A percentile compares a stretch with the other conserved stretches of the same genome.
These are phyloP conservation scores for Melinaea menophilus DNA, from an alignment of 2,888 invertebrate genomes.

Conservation along the genomic window DNA sequence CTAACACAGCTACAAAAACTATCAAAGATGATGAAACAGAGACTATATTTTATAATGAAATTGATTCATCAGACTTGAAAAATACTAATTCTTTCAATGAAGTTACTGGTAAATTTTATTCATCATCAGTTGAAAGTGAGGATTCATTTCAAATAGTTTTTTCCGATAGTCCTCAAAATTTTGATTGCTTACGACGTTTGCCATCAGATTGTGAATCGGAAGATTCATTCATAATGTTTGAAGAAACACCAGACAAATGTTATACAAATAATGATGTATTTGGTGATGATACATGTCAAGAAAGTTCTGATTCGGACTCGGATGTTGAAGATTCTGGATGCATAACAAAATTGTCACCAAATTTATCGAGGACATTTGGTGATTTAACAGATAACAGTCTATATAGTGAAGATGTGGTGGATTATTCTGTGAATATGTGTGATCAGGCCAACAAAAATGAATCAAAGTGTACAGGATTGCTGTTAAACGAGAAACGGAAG, in stretches of 20 bases:
- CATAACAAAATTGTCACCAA: constrained; percentile 24
- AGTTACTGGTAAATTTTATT: constrained; percentile 57
- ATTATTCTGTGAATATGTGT: constrained; percentile 45
- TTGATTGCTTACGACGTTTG: constrained; percentile 34
- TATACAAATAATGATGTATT: constrained; percentile 66
- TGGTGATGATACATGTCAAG: constrained; percentile 41
- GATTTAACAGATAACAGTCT: constrained; percentile 64
- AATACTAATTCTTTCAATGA: constrained; percentile 58
- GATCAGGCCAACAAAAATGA: constrained; percentile 23
- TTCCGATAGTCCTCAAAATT: constrained; percentile 45
- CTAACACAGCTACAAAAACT: constrained; percentile 34
- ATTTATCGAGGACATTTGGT: constrained; percentile 55
- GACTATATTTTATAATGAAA: constrained; percentile 49
- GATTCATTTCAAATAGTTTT: constrained; percentile 73
- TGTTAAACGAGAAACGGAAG: constrained; percentile 52
- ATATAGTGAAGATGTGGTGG: constrained; percentile 61
- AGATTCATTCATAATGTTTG: constrained; percentile 77
- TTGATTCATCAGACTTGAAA: constrained; percentile 29
- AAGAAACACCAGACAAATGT: constrained; percentile 62
- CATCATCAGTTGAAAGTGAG: constrained; percentile 55
- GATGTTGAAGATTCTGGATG: constrained; percentile 33
- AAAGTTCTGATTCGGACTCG: constrained; percentile 34
- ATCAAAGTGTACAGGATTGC: constrained; percentile 40
- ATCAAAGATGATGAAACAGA: constrained; percentile 21
- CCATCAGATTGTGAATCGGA: constrained; percentile 78